Evolutionary conservation across 2,888 invertebrate genomes (phyloP).

Genomic region (Eupithecia tripunctaria): DNA sequence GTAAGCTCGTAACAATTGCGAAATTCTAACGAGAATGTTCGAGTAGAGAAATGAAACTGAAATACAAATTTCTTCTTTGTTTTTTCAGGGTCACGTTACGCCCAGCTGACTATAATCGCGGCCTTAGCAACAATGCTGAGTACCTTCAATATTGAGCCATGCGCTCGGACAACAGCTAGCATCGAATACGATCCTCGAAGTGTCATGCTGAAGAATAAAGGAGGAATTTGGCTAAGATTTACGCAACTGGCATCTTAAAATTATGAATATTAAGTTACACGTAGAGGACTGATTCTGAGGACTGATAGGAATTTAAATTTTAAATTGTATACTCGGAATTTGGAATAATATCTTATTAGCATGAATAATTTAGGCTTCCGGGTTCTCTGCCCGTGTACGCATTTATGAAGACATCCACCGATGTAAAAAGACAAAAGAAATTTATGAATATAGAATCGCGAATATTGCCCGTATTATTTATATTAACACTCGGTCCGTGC

Average conservation of each 20-base stretch:
- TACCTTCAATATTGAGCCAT: conserved; percentile 68
- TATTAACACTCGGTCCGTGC: not conserved
- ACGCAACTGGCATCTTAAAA: conserved; percentile 44
- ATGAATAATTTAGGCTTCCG: not conserved
- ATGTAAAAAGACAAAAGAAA: not conserved
- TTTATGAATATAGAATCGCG: not conserved
- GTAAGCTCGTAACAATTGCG: not conserved
- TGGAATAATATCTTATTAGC: not conserved
- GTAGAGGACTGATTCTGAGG: not conserved
- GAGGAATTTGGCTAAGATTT: conserved; percentile 76
- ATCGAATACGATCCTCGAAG: conserved; percentile 77
- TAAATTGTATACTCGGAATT: not conserved
- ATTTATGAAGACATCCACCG: not conserved
- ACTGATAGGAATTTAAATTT: not conserved
- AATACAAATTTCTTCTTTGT: not conserved
- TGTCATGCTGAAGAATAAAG: conserved; percentile 79
- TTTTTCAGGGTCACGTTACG: conserved; percentile 77
- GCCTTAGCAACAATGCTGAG: conserved; percentile 68
- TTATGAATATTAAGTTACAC: not conserved
- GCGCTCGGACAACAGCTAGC: conserved; percentile 66
- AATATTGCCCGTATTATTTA: not conserved
- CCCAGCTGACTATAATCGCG: conserved; percentile 70
- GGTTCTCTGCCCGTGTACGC: not conserved
- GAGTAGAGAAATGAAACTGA: not conserved
- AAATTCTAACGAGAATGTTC: not conserved